These are phyloP conservation scores for Syritta pipiens DNA, from an alignment of 2,888 invertebrate species.

Conservation along the genomic window DNA sequence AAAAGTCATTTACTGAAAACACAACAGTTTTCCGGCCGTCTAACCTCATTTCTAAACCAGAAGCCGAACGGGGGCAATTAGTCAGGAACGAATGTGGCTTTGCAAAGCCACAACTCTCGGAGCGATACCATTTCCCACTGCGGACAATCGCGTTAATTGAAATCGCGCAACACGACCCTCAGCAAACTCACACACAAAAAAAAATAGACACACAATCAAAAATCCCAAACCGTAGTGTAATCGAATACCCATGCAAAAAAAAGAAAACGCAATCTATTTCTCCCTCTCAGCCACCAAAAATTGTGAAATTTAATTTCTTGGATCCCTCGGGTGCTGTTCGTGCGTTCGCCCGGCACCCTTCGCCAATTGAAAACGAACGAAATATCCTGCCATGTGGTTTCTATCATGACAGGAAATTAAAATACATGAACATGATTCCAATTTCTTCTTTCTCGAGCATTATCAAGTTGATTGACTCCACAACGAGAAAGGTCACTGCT, in stretches of 20 bases:
- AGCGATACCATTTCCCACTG: no score
- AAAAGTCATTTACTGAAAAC: no score
- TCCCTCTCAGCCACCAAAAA: background rate
- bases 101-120: no score
- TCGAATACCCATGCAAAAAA: background rate
- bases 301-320: slow-evolving; percentile 24
- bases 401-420: slow-evolving; percentile 53
- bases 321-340: background rate
- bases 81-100: no score
- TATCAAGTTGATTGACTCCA: slow-evolving; percentile 39
- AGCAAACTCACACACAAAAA: background rate
- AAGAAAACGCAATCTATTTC: slow-evolving; percentile 22
- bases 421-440: slow-evolving; percentile 43
- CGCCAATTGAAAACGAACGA: slow-evolving; percentile 1
- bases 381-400: slow-evolving; percentile 40
- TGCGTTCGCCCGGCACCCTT: background rate
- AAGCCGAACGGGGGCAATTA: no score
- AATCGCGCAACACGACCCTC: background rate
- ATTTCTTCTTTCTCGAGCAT: slow-evolving; percentile 25
- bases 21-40: no score
- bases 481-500: slow-evolving; percentile 12
- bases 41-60: no score
- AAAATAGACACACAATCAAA: background rate
- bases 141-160: background rate
- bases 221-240: no score